Evolutionary conservation across 2,888 invertebrate genomes (phyloP), one percentile per base, ranked within the genome.

Genomic region (Isoperla grammatica): DNA sequence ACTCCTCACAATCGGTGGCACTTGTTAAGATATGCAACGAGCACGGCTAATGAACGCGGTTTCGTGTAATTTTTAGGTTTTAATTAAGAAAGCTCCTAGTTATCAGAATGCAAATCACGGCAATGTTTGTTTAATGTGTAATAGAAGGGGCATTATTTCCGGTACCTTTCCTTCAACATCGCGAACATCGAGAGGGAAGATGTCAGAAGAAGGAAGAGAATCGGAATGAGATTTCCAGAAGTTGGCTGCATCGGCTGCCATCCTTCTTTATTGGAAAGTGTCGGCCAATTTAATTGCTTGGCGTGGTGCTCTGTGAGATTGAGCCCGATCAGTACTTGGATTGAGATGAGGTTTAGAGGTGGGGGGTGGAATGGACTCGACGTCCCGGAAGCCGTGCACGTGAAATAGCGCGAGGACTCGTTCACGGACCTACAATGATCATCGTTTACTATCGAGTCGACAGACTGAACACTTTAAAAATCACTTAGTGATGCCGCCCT

Each of bases 381-480:
- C 22, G 48, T 48, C 48, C 48, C 48, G 20, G 48, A 48, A n/a
- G n/a, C n/a, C n/a, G n/a, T n/a, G n/a, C n/a, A n/a, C n/a, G n/a
- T 48, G 48, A 48, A 48, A 23, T 48, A 48, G 35, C 53, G 53
- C 56, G 56, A 62, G 55, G 56, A 45, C 58, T 58, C 55, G 40
- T 61, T 48, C 3, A 11, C 20, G 9, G 20, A 22, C n/a, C 48
- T 13, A 20, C 19, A 13, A 50, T 50, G 50, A 50, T 50, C 50
- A 37, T 50, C 19, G 50, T 35, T 37, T 23, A n/a, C 50, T 35
- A 29, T 50, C 35, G 29, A 13, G 50, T 9, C 8, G 42, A 29
- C 50, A 50, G 12, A 13, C n/a, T 50, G 75, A n/a, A 74, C 74
- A 75, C 74, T 74, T 74, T 74, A 68, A 74, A 72, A 74, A 74